These are phyloP conservation scores for Proteles cristata DNA, from an alignment of 2,113 vertebrate species.

Conservation along the genomic window DNA sequence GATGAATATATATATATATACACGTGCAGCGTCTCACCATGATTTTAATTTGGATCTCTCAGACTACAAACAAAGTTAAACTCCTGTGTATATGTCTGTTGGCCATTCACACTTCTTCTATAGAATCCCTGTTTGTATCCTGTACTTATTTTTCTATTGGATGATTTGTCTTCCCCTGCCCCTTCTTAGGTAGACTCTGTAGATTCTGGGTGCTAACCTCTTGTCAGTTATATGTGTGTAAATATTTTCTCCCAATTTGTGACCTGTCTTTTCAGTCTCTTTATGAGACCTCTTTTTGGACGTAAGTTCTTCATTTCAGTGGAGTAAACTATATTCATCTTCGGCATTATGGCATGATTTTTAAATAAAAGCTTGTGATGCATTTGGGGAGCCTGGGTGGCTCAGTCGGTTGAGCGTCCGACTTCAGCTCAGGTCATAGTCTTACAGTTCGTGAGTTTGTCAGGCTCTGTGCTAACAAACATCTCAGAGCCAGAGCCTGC, in stretches of 20 bases:
- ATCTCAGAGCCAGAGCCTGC: too few species aligned
- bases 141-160: background rate
- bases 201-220: background rate
- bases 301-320: background rate
- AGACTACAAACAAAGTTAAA: background rate
- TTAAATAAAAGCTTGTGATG: background rate
- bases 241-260: background rate
- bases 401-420: too few species aligned
- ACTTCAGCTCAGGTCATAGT: too few species aligned
- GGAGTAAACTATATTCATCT: background rate
- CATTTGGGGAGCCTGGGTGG: too few species aligned
- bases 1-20: background rate
- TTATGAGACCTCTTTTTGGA: background rate
- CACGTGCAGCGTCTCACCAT: background rate
- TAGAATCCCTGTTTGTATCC: background rate
- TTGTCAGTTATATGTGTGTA: background rate
- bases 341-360: background rate
- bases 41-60: background rate
- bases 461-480: too few species aligned
- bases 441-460: too few species aligned
- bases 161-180: background rate
- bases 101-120: background rate
- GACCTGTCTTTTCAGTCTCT: background rate
- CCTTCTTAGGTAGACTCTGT: background rate
- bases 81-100: background rate